Conservation (phyloP, 2,113 vertebrate genomes). For the Cololabis saira region DNA sequence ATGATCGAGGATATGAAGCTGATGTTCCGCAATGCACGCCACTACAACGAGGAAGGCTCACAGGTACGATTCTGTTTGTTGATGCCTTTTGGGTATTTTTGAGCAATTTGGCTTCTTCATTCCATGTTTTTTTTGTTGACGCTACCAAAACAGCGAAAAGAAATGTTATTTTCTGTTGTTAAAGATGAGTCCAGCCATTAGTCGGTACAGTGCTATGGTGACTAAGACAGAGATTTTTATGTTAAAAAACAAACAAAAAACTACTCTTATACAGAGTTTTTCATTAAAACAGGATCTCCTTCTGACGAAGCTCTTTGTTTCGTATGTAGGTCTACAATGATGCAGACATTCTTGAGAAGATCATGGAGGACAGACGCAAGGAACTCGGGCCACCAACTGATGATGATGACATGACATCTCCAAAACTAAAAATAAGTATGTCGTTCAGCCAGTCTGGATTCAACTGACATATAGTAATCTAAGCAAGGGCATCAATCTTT, state of each 20-base stretch:
- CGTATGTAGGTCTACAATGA: constrained; percentile 93
- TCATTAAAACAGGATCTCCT: background rate
- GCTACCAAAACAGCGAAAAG: background rate
- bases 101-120: background rate
- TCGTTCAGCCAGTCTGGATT: constrained; percentile 8
- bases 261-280: background rate
- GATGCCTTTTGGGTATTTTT: background rate
- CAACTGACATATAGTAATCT: background rate
- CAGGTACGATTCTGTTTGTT: constrained; percentile 80
- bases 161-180: constrained; percentile 2
- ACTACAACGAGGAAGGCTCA: constrained; percentile 98
- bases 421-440: constrained; percentile 97
- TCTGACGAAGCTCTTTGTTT: background rate
- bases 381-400: constrained; percentile 92
- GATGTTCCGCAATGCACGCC: constrained; percentile 98
- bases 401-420: constrained; percentile 94
- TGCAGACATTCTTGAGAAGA: constrained; percentile 94
- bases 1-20: constrained; percentile 97
- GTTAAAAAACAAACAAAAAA: background rate
- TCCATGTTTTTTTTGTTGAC: background rate
- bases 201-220: no score
- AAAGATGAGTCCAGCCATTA: no score
- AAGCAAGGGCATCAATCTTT: background rate
- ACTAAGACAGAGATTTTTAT: no score
- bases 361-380: constrained; percentile 92